Evolutionary conservation across 2,888 invertebrate species (phyloP).

Genomic region (Drosophila putrida): DNA sequence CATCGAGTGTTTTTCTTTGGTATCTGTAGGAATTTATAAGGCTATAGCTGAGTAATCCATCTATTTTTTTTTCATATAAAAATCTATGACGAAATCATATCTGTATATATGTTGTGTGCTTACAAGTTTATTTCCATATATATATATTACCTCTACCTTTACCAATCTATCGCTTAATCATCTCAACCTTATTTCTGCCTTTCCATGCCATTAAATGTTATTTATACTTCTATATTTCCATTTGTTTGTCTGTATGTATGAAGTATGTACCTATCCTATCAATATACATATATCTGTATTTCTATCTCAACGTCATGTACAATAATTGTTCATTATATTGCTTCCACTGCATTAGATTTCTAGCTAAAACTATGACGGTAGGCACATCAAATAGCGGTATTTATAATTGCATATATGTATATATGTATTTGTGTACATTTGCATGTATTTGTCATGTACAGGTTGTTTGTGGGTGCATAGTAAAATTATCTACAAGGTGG

Average conservation of each 20-base stretch:
- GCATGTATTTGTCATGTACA: neutral
- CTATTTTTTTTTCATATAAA: neutral
- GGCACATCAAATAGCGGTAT: conserved; percentile 1
- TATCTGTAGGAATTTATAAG: neutral
- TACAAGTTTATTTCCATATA: too few species aligned
- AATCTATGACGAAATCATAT: neutral
- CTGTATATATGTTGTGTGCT: too few species aligned
- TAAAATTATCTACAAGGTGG: neutral
- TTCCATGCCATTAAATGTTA: neutral
- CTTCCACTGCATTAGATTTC: neutral
- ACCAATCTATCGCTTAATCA: neutral
- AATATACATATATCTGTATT: neutral
- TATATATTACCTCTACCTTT: too few species aligned
- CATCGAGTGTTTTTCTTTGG: neutral
- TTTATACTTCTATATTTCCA: neutral
- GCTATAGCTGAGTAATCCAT: neutral
- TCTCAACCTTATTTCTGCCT: neutral
- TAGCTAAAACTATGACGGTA: neutral
- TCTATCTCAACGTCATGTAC: neutral
- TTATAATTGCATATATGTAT: neutral
- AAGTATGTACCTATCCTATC: neutral
- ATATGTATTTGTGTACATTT: neutral
- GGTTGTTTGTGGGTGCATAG: conserved; percentile 15
- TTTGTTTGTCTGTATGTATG: too few species aligned
- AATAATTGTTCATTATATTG: neutral